These are phyloP conservation scores for Myripristis murdjan DNA, from an alignment of 2,797 vertebrate genomes.

Conservation along the genomic window DNA sequence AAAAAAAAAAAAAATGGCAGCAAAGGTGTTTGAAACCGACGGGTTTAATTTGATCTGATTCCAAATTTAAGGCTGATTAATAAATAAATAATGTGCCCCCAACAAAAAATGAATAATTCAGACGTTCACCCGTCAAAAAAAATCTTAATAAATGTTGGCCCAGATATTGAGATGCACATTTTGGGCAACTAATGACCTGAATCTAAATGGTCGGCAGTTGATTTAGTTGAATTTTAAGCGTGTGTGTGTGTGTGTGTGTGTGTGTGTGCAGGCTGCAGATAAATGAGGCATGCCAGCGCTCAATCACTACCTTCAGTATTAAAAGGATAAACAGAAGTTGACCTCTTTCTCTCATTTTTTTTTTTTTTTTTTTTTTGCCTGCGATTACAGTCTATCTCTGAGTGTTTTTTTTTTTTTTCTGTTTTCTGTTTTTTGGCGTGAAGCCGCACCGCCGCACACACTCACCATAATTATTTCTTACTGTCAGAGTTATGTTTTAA, in stretches of 20 bases:
- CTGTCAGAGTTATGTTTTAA: no score
- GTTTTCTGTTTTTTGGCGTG: not conserved
- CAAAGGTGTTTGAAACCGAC: constrained; percentile 56
- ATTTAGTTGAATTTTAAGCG: constrained; percentile 59
- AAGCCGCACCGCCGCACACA: not conserved
- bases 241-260: constrained; percentile 18
- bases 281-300: not conserved
- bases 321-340: constrained; percentile 46
- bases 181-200: constrained; percentile 72
- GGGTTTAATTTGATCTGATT: constrained; percentile 72
- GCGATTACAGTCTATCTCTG: constrained; percentile 27
- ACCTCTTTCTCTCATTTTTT: constrained; percentile 58
- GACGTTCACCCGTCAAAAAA: constrained; percentile 68
- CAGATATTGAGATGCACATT: constrained; percentile 77
- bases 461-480: not conserved
- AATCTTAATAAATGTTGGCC: constrained; percentile 75
- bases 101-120: constrained; percentile 83
- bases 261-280: constrained; percentile 5
- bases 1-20: constrained; percentile 12
- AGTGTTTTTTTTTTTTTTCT: no score
- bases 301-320: constrained; percentile 32
- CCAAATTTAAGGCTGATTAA: constrained; percentile 78
- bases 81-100: constrained; percentile 81
- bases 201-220: constrained; percentile 57
- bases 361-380: no score